Evolutionary conservation across 2,113 vertebrate genomes (phyloP).

Genomic region (Laticauda colubrina): DNA sequence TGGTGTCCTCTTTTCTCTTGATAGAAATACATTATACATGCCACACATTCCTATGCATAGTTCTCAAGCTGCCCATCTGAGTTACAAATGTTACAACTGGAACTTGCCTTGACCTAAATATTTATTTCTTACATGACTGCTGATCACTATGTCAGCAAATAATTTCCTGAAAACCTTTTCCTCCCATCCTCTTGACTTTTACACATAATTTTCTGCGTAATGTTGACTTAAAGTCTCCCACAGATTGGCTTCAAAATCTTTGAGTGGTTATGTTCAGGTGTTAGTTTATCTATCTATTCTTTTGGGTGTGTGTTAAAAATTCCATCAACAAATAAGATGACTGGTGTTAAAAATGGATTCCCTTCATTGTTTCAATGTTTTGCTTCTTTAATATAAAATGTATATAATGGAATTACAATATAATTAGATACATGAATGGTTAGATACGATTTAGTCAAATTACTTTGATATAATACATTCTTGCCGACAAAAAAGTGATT

Average conservation of each 20-base stretch:
- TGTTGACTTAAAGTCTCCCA: background rate
- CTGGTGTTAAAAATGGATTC: slow-evolving; percentile 36
- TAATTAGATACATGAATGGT: slow-evolving; percentile 66
- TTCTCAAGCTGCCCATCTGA: background rate
- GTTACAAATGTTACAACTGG: slow-evolving; percentile 13
- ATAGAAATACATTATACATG: background rate
- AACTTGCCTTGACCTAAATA: slow-evolving; percentile 11
- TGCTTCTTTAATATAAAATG: slow-evolving; percentile 62
- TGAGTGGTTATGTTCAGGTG: background rate
- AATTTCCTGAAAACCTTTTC: background rate
- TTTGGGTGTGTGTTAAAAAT: slow-evolving; percentile 45
- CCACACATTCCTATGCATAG: background rate
- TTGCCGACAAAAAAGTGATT: slow-evolving; percentile 61
- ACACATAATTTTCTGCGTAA: background rate
- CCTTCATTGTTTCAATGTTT: slow-evolving; percentile 63
- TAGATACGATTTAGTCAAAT: slow-evolving; percentile 63
- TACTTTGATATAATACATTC: slow-evolving; percentile 66
- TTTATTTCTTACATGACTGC: slow-evolving; percentile 9
- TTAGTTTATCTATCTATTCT: slow-evolving; percentile 31
- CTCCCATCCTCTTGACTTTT: background rate
- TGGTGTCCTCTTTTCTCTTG: background rate
- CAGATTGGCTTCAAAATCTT: background rate
- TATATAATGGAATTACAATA: slow-evolving; percentile 64
- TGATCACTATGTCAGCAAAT: background rate
- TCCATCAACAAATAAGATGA: background rate